A percentile compares a stretch with the other conserved stretches of the same genome.
Evolutionary conservation across 1,140 invertebrate genomes (phyloP).

Genomic region (Drosophila pseudoananassae): DNA sequence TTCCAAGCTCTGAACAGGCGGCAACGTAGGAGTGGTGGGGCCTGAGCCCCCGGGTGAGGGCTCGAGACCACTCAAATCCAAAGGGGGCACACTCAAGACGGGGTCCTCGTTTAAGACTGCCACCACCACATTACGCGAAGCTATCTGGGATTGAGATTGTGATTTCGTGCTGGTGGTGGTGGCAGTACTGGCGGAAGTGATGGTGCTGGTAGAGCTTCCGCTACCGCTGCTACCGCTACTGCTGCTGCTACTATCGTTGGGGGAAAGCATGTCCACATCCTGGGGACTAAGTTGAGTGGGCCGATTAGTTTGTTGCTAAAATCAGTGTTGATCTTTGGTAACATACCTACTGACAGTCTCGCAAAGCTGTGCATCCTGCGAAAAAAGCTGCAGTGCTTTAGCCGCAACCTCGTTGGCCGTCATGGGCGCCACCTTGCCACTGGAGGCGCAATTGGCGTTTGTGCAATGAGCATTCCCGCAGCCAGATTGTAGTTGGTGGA

Average conservation of each 20-base stretch:
- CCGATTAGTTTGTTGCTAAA: neutral
- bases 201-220: slow-evolving; percentile 57
- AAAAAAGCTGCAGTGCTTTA: slow-evolving; percentile 93
- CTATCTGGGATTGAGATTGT: slow-evolving; percentile 17
- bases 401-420: slow-evolving; percentile 95
- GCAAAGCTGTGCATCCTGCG: slow-evolving; percentile 92
- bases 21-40: slow-evolving; percentile 51
- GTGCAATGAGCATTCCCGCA: slow-evolving; percentile 94
- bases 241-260: slow-evolving; percentile 66
- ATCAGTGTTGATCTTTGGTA: neutral
- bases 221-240: slow-evolving; percentile 59
- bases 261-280: slow-evolving; percentile 74
- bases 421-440: slow-evolving; percentile 91
- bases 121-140: slow-evolving; percentile 8
- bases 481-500: slow-evolving; percentile 95
- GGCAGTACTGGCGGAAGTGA: slow-evolving; percentile 65
- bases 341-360: slow-evolving; percentile 81
- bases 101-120: neutral
- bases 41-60: slow-evolving; percentile 29
- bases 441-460: slow-evolving; percentile 95
- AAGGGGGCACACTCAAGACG: neutral
- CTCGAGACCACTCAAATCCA: slow-evolving; percentile 19
- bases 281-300: slow-evolving; percentile 21
- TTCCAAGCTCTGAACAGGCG: slow-evolving; percentile 86
- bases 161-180: slow-evolving; percentile 64